Evolutionary conservation across 2,888 invertebrate species (phyloP).

Genomic region (Augiades crinisus): DNA sequence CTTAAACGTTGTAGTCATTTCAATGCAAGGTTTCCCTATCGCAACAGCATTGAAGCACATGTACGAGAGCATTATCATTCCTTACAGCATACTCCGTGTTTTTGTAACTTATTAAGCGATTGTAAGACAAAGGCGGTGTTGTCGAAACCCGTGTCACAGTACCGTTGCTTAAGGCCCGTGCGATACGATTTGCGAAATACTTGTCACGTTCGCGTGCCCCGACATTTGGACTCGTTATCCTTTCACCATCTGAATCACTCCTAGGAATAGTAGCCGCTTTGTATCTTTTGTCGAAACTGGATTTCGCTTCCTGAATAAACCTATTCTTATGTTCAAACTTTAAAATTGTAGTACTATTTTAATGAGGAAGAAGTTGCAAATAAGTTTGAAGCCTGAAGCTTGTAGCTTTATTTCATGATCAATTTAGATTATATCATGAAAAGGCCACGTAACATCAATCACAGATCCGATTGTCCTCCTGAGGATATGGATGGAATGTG

Average conservation of each 20-base stretch:
- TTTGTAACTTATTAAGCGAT: slow-evolving; percentile 27
- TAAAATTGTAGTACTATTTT: too few species aligned
- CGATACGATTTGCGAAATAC: slow-evolving; percentile 67
- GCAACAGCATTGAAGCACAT: slow-evolving; percentile 5
- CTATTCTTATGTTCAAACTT: too few species aligned
- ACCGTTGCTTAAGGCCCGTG: slow-evolving; percentile 54
- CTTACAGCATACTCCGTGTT: slow-evolving; percentile 18
- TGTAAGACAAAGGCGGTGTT: slow-evolving; percentile 56
- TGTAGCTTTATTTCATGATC: too few species aligned
- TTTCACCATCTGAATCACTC: slow-evolving; percentile 51
- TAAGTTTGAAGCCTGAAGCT: too few species aligned
- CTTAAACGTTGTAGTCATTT: not conserved
- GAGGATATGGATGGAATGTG: too few species aligned
- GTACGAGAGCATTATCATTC: slow-evolving; percentile 19
- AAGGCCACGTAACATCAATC: too few species aligned
- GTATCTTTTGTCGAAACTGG: not conserved
- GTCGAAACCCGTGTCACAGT: slow-evolving; percentile 54
- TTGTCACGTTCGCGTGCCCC: slow-evolving; percentile 58
- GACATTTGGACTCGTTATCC: slow-evolving; percentile 65
- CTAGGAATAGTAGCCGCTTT: slow-evolving; percentile 20
- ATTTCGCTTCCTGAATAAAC: not conserved
- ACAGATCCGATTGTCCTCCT: too few species aligned
- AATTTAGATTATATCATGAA: too few species aligned
- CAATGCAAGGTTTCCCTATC: slow-evolving; percentile 11
- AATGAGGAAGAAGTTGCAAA: too few species aligned